phyloP scores from a whole-genome alignment of 2,113 vertebrate species.

The Blennius ocellaris region DNA sequence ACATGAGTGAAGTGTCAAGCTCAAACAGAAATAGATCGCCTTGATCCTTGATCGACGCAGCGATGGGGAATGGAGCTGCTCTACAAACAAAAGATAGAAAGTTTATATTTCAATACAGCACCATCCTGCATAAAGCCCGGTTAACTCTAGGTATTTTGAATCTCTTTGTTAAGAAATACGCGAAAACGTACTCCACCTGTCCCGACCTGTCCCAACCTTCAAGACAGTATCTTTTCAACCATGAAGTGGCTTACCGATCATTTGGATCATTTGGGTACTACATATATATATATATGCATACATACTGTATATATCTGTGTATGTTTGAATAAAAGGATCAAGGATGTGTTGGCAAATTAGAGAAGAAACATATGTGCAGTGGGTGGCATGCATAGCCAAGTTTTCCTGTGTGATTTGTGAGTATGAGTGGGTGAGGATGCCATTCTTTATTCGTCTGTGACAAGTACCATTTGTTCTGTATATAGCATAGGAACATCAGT shows the following conservation, averaged over 20 bases:
- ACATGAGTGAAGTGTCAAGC: slow-evolving; percentile 45
- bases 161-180: slow-evolving; percentile 19
- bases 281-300: no score
- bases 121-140: slow-evolving; percentile 13
- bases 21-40: slow-evolving; percentile 32
- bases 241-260: slow-evolving; percentile 1
- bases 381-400: slow-evolving; percentile 14
- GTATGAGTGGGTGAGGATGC: slow-evolving; percentile 1
- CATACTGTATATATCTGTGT: not conserved
- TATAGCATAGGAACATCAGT: slow-evolving; percentile 1
- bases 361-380: slow-evolving; percentile 25
- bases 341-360: slow-evolving; percentile 8
- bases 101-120: slow-evolving; percentile 24
- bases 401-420: slow-evolving; percentile 21
- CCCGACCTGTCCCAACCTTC: not conserved
- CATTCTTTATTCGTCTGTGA: slow-evolving; percentile 9
- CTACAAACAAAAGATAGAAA: slow-evolving; percentile 10
- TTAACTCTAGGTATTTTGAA: not conserved
- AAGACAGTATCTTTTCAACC: not conserved
- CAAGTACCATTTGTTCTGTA: slow-evolving; percentile 13
- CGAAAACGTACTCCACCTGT: slow-evolving; percentile 10
- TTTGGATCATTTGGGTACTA: slow-evolving; percentile 5
- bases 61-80: not conserved
- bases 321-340: slow-evolving; percentile 30
- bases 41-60: slow-evolving; percentile 31